Evolutionary conservation across 2,797 vertebrate species (phyloP).

Genomic region (Chiloscyllium punctatum): DNA sequence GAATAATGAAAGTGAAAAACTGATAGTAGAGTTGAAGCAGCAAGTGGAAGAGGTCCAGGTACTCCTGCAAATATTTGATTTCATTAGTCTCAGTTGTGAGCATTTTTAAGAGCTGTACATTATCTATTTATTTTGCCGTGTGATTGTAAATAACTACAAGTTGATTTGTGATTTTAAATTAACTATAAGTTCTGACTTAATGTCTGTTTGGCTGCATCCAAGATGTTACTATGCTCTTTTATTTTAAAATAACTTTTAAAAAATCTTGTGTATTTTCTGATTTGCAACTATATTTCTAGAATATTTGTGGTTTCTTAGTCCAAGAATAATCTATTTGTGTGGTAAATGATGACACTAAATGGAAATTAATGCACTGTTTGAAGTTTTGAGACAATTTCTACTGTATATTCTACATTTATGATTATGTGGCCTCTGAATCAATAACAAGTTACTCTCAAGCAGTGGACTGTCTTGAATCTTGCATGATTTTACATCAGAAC

Average conservation of each 20-base stretch:
- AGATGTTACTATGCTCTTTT: neutral
- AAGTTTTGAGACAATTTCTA: neutral
- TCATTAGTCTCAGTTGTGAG: neutral
- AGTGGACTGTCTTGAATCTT: neutral
- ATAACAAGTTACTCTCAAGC: neutral
- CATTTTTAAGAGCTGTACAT: neutral
- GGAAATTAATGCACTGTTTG: neutral
- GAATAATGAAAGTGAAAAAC: conserved; percentile 59
- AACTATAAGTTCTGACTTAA: neutral
- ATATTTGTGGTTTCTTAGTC: neutral
- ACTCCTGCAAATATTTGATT: conserved; percentile 42
- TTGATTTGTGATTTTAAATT: neutral
- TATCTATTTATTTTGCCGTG: neutral
- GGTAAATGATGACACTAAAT: neutral
- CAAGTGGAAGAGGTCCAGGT: conserved; percentile 77
- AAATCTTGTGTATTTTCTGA: neutral
- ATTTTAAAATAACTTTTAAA: neutral
- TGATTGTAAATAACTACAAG: too few species aligned
- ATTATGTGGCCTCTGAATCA: neutral
- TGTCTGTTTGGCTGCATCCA: neutral
- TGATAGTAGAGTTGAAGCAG: conserved; percentile 64
- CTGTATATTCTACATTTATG: neutral
- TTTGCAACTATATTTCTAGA: neutral
- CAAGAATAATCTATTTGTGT: neutral
- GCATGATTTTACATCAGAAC: neutral